Conservation (phyloP, 2,888 invertebrate species). For the Chloroclystis v-ata region DNA sequence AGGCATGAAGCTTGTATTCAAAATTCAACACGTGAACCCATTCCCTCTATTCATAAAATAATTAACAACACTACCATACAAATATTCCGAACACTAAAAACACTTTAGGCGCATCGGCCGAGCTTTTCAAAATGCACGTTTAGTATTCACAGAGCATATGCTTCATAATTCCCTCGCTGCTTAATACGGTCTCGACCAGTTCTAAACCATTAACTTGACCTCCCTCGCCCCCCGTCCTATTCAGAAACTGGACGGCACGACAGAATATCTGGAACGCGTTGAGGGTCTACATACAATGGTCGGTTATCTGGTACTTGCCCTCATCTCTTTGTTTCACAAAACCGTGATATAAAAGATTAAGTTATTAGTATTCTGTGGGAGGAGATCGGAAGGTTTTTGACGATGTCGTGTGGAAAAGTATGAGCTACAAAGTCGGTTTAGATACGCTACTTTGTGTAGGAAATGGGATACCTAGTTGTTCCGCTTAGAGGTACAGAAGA, state of each 20-base stretch:
- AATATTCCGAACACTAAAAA: constrained; percentile 35
- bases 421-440: no score
- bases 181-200: constrained; percentile 70
- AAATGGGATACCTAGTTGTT: no score
- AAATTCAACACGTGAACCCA: background rate
- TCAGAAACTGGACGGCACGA: constrained; percentile 26
- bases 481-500: no score
- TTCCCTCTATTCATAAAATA: constrained; percentile 9
- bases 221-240: constrained; percentile 31
- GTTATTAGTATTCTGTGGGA: constrained; percentile 73
- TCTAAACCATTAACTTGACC: constrained; percentile 46
- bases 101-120: constrained; percentile 31
- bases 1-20: background rate
- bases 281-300: constrained; percentile 47
- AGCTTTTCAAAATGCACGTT: constrained; percentile 57
- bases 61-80: constrained; percentile 49
- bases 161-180: constrained; percentile 72
- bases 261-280: constrained; percentile 30
- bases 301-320: constrained; percentile 61
- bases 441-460: no score
- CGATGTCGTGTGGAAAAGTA: constrained; percentile 21
- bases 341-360: constrained; percentile 76
- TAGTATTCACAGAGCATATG: constrained; percentile 72
- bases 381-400: constrained; percentile 52
- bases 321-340: constrained; percentile 74